Evolutionary conservation across 2,888 invertebrate species (phyloP), one percentile per base, ranked within the genome.

Genomic region (Lasioglossum morio): DNA sequence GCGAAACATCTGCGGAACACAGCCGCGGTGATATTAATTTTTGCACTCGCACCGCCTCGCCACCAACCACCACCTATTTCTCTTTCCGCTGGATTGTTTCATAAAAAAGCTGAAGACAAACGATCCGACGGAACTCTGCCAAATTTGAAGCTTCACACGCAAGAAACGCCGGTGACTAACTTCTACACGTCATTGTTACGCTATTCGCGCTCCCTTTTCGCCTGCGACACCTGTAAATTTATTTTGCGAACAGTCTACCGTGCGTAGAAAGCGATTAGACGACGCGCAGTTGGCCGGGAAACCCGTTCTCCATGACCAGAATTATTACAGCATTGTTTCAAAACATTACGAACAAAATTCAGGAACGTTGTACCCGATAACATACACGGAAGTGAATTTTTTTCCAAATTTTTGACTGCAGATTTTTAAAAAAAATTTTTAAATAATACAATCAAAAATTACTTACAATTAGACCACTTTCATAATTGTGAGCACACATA

Each of bases 11-110:
- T 46, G 43, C 12, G 60, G n/a, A 73, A 84, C 82, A 46, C 69
- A 23, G 69, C 23, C 37, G 10, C 60, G 37, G 75, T 34, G 81
- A 84, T 82, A 77, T 84, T 84, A 84, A 84, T 84, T 77, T 70
- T 37, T 30, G 40, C 70, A 23, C 46, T 4, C 69, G 1, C 37
- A 23, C 30, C 30, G 30, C 34, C 2, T 27, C 60, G 27, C 14
- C 27, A 2, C 60, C 60, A 14, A 14, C n/a, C 60, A 0, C 34
- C 19, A 34, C 19, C 23, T 37, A 37, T 37, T 37, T 23, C 37
- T 69, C 40, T 16, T 30, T 30, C 27, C 46, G 23, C 72, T 10
- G 37, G 27, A 43, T 16, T 30, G 60, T n/a, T 70, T 46, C 46
- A 27, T 10, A 48, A 72, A 72, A 78, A 69, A 16, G 10, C 70